These are phyloP conservation scores for Malachius bipustulatus DNA, from an alignment of 2,888 invertebrate genomes.

Conservation along the genomic window DNA sequence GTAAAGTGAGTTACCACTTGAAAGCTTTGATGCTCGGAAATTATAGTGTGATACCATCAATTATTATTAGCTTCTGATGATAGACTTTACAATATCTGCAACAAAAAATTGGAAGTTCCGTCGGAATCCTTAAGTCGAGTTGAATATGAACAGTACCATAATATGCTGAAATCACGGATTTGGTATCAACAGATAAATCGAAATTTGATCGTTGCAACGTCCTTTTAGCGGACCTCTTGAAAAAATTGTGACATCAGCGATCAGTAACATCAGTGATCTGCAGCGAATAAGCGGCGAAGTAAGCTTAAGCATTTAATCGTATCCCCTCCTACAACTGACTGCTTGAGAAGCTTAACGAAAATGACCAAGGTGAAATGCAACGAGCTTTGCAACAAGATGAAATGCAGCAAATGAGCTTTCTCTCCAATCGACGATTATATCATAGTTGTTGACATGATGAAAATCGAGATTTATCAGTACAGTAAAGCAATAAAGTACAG, in stretches of 20 bases:
- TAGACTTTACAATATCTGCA: no score
- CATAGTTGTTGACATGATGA: slow-evolving; percentile 6
- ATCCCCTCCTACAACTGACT: background rate
- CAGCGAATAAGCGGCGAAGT: slow-evolving; percentile 21
- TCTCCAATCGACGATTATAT: slow-evolving; percentile 14
- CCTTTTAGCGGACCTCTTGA: slow-evolving; percentile 15
- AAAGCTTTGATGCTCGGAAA: background rate
- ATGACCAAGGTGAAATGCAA: slow-evolving; percentile 14
- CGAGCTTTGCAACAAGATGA: no score
- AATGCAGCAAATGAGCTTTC: no score
- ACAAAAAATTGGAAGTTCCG: no score
- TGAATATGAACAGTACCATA: no score
- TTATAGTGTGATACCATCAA: no score
- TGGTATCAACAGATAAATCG: slow-evolving; percentile 26
- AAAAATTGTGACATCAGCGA: slow-evolving; percentile 18
- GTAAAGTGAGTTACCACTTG: background rate
- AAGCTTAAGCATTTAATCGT: background rate
- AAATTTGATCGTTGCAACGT: slow-evolving; percentile 18
- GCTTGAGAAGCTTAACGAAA: slow-evolving; percentile 1
- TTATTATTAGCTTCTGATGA: no score
- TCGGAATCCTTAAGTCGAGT: no score
- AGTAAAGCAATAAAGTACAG: no score
- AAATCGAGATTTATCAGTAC: no score
- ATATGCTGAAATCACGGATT: slow-evolving; percentile 23
- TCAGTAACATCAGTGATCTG: slow-evolving; percentile 17